Evolutionary conservation across 2,888 invertebrate genomes (phyloP).

Genomic region (Noctua fimbriata): DNA sequence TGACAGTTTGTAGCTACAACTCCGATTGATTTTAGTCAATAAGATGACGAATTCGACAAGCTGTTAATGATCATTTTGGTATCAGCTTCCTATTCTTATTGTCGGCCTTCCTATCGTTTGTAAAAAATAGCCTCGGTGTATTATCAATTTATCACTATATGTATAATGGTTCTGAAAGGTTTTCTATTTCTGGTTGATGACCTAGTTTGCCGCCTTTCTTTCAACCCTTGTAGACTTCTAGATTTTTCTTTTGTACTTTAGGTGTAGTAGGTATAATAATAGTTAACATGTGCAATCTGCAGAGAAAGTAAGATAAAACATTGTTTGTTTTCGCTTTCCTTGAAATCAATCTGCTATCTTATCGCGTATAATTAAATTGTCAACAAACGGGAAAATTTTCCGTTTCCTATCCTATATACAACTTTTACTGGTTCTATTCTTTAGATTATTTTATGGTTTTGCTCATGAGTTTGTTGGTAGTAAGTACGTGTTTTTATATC

Average conservation of each 20-base stretch:
- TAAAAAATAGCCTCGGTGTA: constrained; percentile 1
- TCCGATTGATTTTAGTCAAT: neutral
- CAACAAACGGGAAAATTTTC: constrained; percentile 9
- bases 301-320: constrained; percentile 51
- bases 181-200: constrained; percentile 14
- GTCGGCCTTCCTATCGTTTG: neutral
- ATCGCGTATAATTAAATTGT: constrained; percentile 43
- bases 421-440: neutral
- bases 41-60: neutral
- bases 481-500: neutral
- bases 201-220: constrained; percentile 13
- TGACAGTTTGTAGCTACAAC: constrained; percentile 4
- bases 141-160: no score
- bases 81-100: neutral
- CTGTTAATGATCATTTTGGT: neutral
- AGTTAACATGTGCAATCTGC: neutral
- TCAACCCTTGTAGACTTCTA: constrained; percentile 6
- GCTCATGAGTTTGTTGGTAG: neutral
- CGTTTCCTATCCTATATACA: constrained; percentile 7
- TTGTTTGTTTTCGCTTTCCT: constrained; percentile 52
- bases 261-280: neutral
- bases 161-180: neutral
- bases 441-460: neutral
- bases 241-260: neutral
- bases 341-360: constrained; percentile 54